Evolutionary conservation across 1,140 invertebrate genomes (phyloP), one percentile per base, ranked within the genome.

Genomic region (Parasteatoda tepidariorum): DNA sequence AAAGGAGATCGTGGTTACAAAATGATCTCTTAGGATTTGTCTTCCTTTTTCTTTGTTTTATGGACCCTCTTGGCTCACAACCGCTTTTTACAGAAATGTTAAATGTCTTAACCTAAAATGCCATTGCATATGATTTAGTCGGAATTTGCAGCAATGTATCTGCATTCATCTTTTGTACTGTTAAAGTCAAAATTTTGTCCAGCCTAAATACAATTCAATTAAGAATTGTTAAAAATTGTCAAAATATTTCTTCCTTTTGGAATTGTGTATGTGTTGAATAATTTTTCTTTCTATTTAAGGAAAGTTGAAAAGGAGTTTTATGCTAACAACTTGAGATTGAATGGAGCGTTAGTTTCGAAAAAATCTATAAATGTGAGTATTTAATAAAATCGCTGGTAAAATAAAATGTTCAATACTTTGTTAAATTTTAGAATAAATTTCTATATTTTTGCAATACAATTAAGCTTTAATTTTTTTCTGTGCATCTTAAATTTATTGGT

Each of bases 291-390:
- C 7, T 71, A 2, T 61, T 71, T 64, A 48, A 82, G 79, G 34
- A 71, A 73, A 82, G 24, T 82, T 62, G 79, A 82, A 71, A 82
- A 82, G 15, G 79, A 82, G 31, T 82, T 82, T 54, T 82, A 82
- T 82, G 54, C 54, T 33, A 62, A 9, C 55, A 71, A 48, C 18
- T 30, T 82, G 31, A 13, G 66, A 18, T 3, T 82, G 13, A 82
- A 82, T 64, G 67, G 67, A n/a, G 67, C 71, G 48, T 61, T 30
- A 48, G 57, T 70, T n/a, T 6, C 54, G 6, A 82, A 82, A 70
- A 82, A 82, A 31, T 33, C 67, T 30, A 31, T 11, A 11, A 64
- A 0, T 22, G 79, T 82, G 62, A 71, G 79, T 55, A 55, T 54
- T 41, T 41, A 48, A 22, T 11, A 6, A 61, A 61, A 28, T n/a